Conservation (phyloP, 2,888 invertebrate species). For the Gymnoscelis rufifasciata region DNA sequence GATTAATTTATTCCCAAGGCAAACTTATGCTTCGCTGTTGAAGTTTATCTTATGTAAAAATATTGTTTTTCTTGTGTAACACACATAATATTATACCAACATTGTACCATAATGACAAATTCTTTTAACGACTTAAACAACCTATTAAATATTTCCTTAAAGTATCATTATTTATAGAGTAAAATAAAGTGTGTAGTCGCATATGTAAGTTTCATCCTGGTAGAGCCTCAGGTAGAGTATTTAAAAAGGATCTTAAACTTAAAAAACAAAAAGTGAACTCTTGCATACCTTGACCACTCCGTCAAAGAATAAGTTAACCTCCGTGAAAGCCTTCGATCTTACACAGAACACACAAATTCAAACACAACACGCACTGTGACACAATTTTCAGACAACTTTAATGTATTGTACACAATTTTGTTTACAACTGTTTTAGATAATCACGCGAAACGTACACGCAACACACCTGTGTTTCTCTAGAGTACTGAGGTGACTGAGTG, state of each 20-base stretch:
- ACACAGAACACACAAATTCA: constrained; percentile 67
- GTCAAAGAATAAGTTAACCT: constrained; percentile 45
- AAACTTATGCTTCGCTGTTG: too few relatives aligned
- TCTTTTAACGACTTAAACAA: too few relatives aligned
- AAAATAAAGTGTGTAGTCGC: too few relatives aligned
- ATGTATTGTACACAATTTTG: constrained; percentile 13
- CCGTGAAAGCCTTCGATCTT: constrained; percentile 66
- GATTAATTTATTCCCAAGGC: too few relatives aligned
- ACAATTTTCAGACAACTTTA: constrained; percentile 27
- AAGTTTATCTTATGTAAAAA: too few relatives aligned
- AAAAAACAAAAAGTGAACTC: constrained; percentile 17
- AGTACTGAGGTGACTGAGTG: constrained; percentile 68
- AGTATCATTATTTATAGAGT: too few relatives aligned
- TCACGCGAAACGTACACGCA: constrained; percentile 50
- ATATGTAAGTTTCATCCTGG: too few relatives aligned
- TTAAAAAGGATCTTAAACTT: constrained; percentile 4
- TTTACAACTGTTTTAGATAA: constrained; percentile 36
- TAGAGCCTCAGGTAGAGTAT: constrained; percentile 1
- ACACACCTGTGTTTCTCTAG: constrained; percentile 61
- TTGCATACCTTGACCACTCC: constrained; percentile 54
- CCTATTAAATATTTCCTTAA: too few relatives aligned
- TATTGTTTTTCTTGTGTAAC: too few relatives aligned
- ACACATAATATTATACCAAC: too few relatives aligned
- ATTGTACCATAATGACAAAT: too few relatives aligned
- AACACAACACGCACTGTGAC: constrained; percentile 41